Percentiles rank a stretch among this genome's conserved stretches.
Conservation (phyloP, 2,888 invertebrate species). For the Pseudococcus longispinus region DNA sequence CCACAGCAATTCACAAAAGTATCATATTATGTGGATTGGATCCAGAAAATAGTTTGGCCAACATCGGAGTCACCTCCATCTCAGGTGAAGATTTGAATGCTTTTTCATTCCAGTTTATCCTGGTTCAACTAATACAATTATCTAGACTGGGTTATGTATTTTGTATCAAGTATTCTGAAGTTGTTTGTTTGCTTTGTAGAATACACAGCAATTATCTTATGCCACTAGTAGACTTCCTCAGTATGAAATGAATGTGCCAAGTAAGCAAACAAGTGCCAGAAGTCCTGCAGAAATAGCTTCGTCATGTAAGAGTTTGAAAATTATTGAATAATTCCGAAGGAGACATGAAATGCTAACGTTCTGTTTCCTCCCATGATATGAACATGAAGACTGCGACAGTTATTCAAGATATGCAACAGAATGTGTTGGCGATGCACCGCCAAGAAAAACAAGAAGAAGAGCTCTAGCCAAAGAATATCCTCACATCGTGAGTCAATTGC, state of each 20-base stretch:
- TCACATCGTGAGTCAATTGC: not conserved
- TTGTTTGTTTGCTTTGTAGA: no score
- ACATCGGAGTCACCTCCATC: no score
- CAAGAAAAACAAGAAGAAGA: not conserved
- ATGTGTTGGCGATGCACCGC: not conserved
- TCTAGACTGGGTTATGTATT: no score
- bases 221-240: no score
- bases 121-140: no score
- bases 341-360: not conserved
- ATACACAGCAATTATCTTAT: no score
- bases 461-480: not conserved
- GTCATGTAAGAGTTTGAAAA: not conserved
- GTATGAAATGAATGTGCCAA: no score
- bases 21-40: not conserved
- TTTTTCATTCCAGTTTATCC: no score
- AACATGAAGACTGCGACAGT: not conserved
- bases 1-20: not conserved
- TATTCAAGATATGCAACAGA: not conserved
- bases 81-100: no score
- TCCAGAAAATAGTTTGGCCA: not conserved
- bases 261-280: no score
- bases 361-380: not conserved
- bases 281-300: not conserved
- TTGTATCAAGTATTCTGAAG: no score
- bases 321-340: not conserved